phyloP scores from a whole-genome alignment of 2,888 invertebrate species.

The Artemia sp. region DNA sequence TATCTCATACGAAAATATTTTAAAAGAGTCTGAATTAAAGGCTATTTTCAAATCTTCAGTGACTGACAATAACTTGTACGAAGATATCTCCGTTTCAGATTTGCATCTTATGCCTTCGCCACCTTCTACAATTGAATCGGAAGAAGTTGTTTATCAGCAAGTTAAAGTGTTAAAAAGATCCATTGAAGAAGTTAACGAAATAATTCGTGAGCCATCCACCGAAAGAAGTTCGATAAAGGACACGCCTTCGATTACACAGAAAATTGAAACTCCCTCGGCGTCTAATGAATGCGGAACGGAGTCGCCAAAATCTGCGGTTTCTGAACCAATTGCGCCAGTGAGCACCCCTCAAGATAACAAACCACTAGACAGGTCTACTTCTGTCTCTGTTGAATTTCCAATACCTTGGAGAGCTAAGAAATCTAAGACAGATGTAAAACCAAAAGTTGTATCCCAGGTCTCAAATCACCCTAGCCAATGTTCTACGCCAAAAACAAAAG shows the following conservation, averaged over 20 bases:
- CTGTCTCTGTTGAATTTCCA: not conserved
- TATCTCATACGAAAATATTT: conserved; percentile 20
- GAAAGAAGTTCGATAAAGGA: not conserved
- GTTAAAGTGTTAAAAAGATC: conserved; percentile 56
- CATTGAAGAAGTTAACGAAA: conserved; percentile 53
- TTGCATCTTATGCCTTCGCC: conserved; percentile 19
- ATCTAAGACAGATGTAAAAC: not conserved
- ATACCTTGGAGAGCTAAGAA: conserved; percentile 12
- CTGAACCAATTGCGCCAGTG: not conserved
- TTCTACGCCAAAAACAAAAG: not conserved
- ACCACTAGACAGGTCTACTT: not conserved
- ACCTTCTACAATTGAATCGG: conserved; percentile 23
- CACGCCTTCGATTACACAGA: not conserved
- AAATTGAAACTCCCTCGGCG: not conserved
- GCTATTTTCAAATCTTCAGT: not conserved
- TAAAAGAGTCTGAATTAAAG: not conserved
- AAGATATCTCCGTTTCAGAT: conserved; percentile 23
- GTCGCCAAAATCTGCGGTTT: not conserved
- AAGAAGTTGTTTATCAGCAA: conserved; percentile 45
- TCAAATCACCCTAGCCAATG: no score
- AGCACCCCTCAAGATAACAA: not conserved
- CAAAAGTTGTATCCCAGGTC: not conserved
- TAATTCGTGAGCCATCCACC: conserved; percentile 29
- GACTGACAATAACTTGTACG: conserved; percentile 24
- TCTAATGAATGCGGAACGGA: not conserved